Percentiles rank a stretch among this genome's conserved stretches.
phyloP scores from a whole-genome alignment of 2,113 vertebrate species.

The Lycaon pictus region DNA sequence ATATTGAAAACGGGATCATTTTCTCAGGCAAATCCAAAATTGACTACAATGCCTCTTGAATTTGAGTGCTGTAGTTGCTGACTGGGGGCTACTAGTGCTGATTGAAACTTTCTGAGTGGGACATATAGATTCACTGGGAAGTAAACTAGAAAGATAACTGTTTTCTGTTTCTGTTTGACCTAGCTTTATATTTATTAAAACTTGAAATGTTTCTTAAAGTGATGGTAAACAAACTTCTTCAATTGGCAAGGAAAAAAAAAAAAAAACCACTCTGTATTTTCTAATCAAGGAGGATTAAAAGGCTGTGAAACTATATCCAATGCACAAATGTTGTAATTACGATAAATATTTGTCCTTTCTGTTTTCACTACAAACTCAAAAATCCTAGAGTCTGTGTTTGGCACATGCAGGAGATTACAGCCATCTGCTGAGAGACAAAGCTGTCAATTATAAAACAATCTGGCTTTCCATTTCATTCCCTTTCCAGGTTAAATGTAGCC shows the following conservation, averaged over 20 bases:
- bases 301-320: slow-evolving; percentile 76
- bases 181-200: not conserved
- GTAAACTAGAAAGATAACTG: not conserved
- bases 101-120: not conserved
- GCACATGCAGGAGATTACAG: slow-evolving; percentile 78
- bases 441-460: slow-evolving; percentile 80
- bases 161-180: not conserved
- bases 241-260: slow-evolving; percentile 50
- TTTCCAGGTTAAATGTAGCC: slow-evolving; percentile 65
- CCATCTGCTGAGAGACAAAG: slow-evolving; percentile 82
- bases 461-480: slow-evolving; percentile 64
- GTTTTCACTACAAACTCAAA: slow-evolving; percentile 79
- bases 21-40: not conserved
- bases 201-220: slow-evolving; percentile 31
- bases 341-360: slow-evolving; percentile 85
- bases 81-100: not conserved
- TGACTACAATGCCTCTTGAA: not conserved
- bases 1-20: not conserved
- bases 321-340: slow-evolving; percentile 79
- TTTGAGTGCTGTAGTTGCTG: not conserved
- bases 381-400: slow-evolving; percentile 79
- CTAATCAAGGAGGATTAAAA: slow-evolving; percentile 77
- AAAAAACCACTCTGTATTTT: slow-evolving; percentile 17
- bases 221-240: slow-evolving; percentile 18
- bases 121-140: slow-evolving; percentile 33